Percentiles rank a stretch among this genome's conserved stretches.
Conservation (phyloP, 2,113 vertebrate species). For the Nannobrachium achirus region DNA sequence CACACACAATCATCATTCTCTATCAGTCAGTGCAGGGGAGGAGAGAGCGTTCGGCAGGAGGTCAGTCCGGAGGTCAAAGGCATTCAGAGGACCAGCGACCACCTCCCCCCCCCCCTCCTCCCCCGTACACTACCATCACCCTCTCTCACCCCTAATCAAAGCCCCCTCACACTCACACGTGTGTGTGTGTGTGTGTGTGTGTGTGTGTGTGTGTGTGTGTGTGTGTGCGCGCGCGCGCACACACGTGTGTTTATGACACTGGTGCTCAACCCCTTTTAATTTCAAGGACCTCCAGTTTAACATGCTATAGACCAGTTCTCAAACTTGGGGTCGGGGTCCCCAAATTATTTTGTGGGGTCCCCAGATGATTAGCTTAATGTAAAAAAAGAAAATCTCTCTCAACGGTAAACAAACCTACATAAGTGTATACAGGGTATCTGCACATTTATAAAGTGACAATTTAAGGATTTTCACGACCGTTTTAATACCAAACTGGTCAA, state of each 20-base stretch:
- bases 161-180: slow-evolving; percentile 39
- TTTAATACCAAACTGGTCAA: too few species aligned
- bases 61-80: slow-evolving; percentile 75
- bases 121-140: slow-evolving; percentile 35
- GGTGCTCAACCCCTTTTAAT: slow-evolving; percentile 26
- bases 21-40: slow-evolving; percentile 39
- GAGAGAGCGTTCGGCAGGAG: slow-evolving; percentile 46
- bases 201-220: slow-evolving; percentile 15
- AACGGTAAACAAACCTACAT: too few species aligned
- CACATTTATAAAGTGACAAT: too few species aligned
- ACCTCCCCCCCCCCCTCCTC: slow-evolving; percentile 20
- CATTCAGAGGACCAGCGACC: slow-evolving; percentile 72
- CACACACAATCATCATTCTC: slow-evolving; percentile 58
- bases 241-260: slow-evolving; percentile 22
- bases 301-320: too few species aligned
- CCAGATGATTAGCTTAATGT: too few species aligned
- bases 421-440: too few species aligned
- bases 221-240: slow-evolving; percentile 17
- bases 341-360: too few species aligned
- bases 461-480: too few species aligned
- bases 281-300: too few species aligned
- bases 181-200: slow-evolving; percentile 10
- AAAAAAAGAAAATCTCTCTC: too few species aligned
- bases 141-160: slow-evolving; percentile 37
- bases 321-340: too few species aligned